These are phyloP conservation scores for Acanthaster planci DNA, from an alignment of 35 echinoderm and acorn worm species.

Conservation along the genomic window DNA sequence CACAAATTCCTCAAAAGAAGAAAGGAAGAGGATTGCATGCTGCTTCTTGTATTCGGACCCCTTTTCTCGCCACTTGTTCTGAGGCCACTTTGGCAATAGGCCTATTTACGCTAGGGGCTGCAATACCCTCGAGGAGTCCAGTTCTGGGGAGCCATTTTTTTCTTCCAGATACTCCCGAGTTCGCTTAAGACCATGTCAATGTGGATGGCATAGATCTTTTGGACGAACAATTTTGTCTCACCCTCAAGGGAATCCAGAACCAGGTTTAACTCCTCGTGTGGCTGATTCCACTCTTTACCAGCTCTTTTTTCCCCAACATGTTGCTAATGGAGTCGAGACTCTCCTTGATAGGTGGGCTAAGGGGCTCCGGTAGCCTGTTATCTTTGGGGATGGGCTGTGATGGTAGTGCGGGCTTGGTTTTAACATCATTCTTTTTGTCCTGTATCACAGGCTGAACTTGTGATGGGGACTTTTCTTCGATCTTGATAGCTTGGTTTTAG, in stretches of 20 bases:
- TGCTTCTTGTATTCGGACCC: constrained; percentile 11
- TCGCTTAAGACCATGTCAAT: constrained; percentile 47
- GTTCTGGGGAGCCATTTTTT: constrained; percentile 58
- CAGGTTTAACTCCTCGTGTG: constrained; percentile 55
- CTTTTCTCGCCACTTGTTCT: not conserved
- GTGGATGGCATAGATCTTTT: constrained; percentile 45
- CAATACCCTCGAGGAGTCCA: constrained; percentile 24
- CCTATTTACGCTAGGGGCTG: constrained; percentile 41
- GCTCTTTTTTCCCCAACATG: not conserved
- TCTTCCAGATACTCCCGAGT: constrained; percentile 51
- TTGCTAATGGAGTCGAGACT: not conserved
- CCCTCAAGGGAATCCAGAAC: constrained; percentile 29
- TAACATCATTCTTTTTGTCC: too few species aligned
- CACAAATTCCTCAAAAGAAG: constrained; percentile 65
- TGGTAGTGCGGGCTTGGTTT: too few species aligned
- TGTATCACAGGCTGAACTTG: not conserved
- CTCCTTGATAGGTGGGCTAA: not conserved
- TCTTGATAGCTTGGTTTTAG: not conserved
- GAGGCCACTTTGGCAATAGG: constrained; percentile 38
- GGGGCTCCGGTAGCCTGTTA: not conserved
- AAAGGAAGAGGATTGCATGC: not conserved
- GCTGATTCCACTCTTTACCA: constrained; percentile 22
- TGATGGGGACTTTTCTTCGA: not conserved
- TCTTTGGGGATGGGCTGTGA: not conserved
- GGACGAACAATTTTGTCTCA: constrained; percentile 49